Evolutionary conservation across 1,140 invertebrate genomes (phyloP).

Genomic region (Drosophila baimaii): DNA sequence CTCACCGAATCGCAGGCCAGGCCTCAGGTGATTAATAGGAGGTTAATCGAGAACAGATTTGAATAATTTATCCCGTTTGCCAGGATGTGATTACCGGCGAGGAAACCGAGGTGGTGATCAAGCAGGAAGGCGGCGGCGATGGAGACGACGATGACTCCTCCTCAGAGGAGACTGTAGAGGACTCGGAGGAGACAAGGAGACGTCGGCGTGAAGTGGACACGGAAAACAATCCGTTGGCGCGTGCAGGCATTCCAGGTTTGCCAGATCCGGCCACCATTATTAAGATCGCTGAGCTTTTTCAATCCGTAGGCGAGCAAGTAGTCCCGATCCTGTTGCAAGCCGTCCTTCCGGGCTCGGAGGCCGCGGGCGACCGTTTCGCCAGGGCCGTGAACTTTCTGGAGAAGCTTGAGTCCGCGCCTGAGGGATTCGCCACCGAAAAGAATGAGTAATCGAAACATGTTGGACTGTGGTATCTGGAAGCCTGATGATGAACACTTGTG

Average conservation of each 20-base stretch:
- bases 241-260: slow-evolving; percentile 73
- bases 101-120: slow-evolving; percentile 35
- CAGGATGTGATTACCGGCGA: slow-evolving; percentile 42
- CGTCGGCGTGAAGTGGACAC: slow-evolving; percentile 56
- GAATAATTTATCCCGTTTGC: not conserved
- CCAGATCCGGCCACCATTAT: slow-evolving; percentile 78
- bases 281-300: slow-evolving; percentile 75
- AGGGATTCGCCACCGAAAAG: slow-evolving; percentile 40
- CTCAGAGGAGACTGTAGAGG: slow-evolving; percentile 78
- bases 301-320: slow-evolving; percentile 73
- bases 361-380: slow-evolving; percentile 48
- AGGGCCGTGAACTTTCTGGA: slow-evolving; percentile 49
- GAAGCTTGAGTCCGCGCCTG: slow-evolving; percentile 42
- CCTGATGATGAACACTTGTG: not conserved
- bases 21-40: slow-evolving; percentile 57
- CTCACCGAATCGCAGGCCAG: slow-evolving; percentile 42
- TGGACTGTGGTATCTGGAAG: slow-evolving; percentile 2
- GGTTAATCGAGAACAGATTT: not conserved
- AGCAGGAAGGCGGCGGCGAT: slow-evolving; percentile 27
- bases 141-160: slow-evolving; percentile 75
- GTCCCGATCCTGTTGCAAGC: slow-evolving; percentile 74
- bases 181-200: slow-evolving; percentile 57
- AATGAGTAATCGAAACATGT: no score
- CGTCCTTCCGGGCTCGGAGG: slow-evolving; percentile 53
- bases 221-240: slow-evolving; percentile 8